Percentiles rank a stretch among this genome's conserved stretches.
phyloP scores from a whole-genome alignment of 2,888 invertebrate species.

The Perizoma flavofasciatum region DNA sequence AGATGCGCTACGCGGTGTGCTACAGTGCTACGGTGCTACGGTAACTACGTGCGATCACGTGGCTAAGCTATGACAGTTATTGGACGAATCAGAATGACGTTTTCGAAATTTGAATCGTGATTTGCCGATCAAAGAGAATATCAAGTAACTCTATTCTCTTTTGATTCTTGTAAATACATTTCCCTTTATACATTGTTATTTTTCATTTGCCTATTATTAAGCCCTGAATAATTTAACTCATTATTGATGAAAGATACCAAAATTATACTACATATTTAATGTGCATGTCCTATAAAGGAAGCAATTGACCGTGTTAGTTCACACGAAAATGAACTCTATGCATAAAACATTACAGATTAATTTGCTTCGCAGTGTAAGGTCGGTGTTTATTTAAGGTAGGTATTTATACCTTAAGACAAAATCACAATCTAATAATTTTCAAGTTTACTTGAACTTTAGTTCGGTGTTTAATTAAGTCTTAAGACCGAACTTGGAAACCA shows the following conservation, averaged over 20 bases:
- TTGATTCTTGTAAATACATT: background rate
- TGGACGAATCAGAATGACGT: slow-evolving; percentile 31
- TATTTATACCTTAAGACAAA: slow-evolving; percentile 1
- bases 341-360: background rate
- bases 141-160: background rate
- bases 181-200: no score
- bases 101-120: slow-evolving; percentile 21
- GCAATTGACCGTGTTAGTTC: background rate
- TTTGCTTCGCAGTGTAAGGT: background rate
- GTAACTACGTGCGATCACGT: slow-evolving; percentile 38
- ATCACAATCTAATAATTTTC: no score
- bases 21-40: slow-evolving; percentile 32
- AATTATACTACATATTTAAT: background rate
- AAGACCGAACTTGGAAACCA: slow-evolving; percentile 2
- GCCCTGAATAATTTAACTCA: no score
- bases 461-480: slow-evolving; percentile 18
- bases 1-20: slow-evolving; percentile 31
- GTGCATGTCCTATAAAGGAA: slow-evolving; percentile 5
- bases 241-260: no score
- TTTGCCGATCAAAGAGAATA: background rate
- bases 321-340: slow-evolving; percentile 2
- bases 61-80: slow-evolving; percentile 41
- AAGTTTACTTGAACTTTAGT: no score
- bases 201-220: no score
- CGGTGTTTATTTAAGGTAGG: slow-evolving; percentile 15